A percentile compares a stretch with the other conserved stretches of the same genome.
Conservation (phyloP, 2,888 invertebrate genomes). For the Drosophila cognata region DNA sequence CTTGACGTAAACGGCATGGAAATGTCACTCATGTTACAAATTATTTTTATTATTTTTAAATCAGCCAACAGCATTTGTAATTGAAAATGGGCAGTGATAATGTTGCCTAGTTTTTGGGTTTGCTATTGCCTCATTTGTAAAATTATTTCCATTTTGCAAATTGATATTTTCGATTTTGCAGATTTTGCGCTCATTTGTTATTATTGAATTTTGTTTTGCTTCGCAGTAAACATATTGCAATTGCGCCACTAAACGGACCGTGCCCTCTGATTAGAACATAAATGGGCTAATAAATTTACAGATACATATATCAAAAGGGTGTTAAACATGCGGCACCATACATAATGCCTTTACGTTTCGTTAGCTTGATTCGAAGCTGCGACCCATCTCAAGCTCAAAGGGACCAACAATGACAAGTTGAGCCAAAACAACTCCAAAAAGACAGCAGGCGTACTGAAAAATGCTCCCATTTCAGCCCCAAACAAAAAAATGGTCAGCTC, state of each 20-base stretch:
- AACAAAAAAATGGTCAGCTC: slow-evolving; percentile 14
- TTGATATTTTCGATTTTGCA: slow-evolving; percentile 48
- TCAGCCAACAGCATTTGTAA: slow-evolving; percentile 34
- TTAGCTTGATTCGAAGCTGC: slow-evolving; percentile 22
- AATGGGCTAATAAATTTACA: slow-evolving; percentile 47
- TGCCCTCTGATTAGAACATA: slow-evolving; percentile 16
- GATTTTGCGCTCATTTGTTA: slow-evolving; percentile 33
- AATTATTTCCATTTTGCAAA: slow-evolving; percentile 41
- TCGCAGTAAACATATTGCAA: slow-evolving; percentile 12
- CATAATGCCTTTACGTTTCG: neutral
- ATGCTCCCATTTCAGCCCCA: neutral
- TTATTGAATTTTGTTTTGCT: slow-evolving; percentile 44
- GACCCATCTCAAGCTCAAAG: slow-evolving; percentile 53
- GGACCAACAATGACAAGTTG: slow-evolving; percentile 60
- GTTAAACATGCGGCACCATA: neutral
- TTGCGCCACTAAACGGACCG: slow-evolving; percentile 20
- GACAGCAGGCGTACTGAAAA: slow-evolving; percentile 29
- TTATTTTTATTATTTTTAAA: neutral
- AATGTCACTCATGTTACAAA: slow-evolving; percentile 16
- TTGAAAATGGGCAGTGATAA: slow-evolving; percentile 40
- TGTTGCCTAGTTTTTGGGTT: slow-evolving; percentile 7
- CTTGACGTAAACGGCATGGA: slow-evolving; percentile 42
- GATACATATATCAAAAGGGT: slow-evolving; percentile 38
- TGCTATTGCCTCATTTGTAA: slow-evolving; percentile 30
- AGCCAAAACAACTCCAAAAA: slow-evolving; percentile 45